A percentile compares a stretch with the other conserved stretches of the same genome.
These are phyloP conservation scores for Heliconius aoede DNA, from an alignment of 2,888 invertebrate genomes.

Conservation along the genomic window DNA sequence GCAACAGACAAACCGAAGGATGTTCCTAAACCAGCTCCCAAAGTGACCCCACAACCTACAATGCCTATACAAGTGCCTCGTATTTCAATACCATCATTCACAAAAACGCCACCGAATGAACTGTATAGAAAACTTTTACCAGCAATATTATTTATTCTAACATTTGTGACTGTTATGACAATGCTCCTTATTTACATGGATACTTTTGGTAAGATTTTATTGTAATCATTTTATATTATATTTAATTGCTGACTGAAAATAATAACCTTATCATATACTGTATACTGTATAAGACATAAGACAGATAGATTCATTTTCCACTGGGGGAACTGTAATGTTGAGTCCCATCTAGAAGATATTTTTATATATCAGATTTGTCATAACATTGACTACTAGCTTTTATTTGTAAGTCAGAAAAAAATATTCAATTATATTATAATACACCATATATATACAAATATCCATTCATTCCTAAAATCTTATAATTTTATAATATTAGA, in stretches of 20 bases:
- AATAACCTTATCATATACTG: too few relatives aligned
- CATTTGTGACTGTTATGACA: constrained; percentile 92
- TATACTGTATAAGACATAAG: too few relatives aligned
- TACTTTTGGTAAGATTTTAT: constrained; percentile 86
- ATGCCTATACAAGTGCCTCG: constrained; percentile 54
- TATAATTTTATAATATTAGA: background rate
- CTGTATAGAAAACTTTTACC: constrained; percentile 84
- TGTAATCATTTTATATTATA: background rate
- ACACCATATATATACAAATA: too few relatives aligned
- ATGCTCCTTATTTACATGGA: constrained; percentile 91
- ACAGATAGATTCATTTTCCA: too few relatives aligned
- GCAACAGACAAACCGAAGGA: constrained; percentile 56
- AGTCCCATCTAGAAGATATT: too few relatives aligned
- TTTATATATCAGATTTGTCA: too few relatives aligned
- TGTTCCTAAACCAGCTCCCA: constrained; percentile 50
- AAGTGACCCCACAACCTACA: constrained; percentile 48
- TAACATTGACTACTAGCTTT: too few relatives aligned
- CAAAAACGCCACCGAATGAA: constrained; percentile 74
- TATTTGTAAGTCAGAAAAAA: too few relatives aligned
- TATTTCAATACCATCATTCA: constrained; percentile 63
- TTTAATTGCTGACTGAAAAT: too few relatives aligned
- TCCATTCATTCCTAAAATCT: background rate
- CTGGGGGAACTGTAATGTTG: too few relatives aligned
- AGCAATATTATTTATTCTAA: constrained; percentile 88
- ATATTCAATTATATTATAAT: too few relatives aligned